phyloP scores from a whole-genome alignment of 1,140 invertebrate species.

The Galleria mellonella region DNA sequence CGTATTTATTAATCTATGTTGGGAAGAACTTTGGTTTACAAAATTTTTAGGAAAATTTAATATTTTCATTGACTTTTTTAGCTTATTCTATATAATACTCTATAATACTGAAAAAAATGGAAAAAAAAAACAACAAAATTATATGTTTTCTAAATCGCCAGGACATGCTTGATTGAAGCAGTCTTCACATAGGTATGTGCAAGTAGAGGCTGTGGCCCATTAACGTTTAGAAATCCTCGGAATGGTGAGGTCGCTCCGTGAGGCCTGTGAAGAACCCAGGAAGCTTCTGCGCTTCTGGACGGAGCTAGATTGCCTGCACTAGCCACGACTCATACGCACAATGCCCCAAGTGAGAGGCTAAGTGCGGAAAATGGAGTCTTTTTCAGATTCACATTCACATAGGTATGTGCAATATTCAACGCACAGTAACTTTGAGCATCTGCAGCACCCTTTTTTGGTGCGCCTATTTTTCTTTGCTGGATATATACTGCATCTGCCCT shows the following conservation, averaged over 20 bases:
- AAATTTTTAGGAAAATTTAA: conserved; percentile 1
- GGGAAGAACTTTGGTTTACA: conserved; percentile 8
- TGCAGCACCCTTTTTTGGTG: conserved; percentile 16
- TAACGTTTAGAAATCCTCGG: too few species aligned
- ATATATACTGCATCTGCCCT: conserved; percentile 11
- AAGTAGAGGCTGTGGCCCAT: too few species aligned
- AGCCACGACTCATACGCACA: too few species aligned
- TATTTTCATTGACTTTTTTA: conserved; percentile 7
- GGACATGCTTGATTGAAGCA: neutral
- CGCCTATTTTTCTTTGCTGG: conserved; percentile 16
- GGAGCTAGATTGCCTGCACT: too few species aligned
- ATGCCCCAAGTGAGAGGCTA: too few species aligned
- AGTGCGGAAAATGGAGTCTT: too few species aligned
- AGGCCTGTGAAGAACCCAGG: too few species aligned
- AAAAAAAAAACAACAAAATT: neutral
- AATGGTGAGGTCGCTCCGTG: too few species aligned
- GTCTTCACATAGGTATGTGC: neutral
- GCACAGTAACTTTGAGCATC: conserved; percentile 18
- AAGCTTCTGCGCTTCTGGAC: too few species aligned
- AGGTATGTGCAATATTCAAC: conserved; percentile 3
- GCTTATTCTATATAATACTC: conserved; percentile 7
- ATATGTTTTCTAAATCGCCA: neutral
- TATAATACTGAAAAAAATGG: conserved; percentile 5
- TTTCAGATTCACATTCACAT: too few species aligned
- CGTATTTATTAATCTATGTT: conserved; percentile 5